Conservation (phyloP, 2,888 invertebrate species). For the Liposcelis brunnea region DNA sequence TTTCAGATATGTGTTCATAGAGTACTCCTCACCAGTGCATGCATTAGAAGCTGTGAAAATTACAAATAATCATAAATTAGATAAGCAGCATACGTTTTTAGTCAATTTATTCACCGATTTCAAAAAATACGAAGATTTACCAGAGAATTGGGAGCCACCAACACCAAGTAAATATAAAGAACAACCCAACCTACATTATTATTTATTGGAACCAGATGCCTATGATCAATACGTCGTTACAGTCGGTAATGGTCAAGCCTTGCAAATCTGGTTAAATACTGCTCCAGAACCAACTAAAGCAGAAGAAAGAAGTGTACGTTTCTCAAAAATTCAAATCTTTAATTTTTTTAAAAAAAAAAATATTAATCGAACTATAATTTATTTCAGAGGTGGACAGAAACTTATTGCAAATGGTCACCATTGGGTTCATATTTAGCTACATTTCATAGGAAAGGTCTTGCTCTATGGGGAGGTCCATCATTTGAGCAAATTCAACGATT, state of each 20-base stretch:
- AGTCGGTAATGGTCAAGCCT: conserved; percentile 49
- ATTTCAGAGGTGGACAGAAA: conserved; percentile 81
- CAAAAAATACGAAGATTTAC: conserved; percentile 78
- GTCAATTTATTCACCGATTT: conserved; percentile 93
- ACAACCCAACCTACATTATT: conserved; percentile 82
- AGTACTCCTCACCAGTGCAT: conserved; percentile 65
- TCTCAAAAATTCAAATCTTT: neutral
- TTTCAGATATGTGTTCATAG: conserved; percentile 68
- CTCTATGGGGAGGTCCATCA: conserved; percentile 91
- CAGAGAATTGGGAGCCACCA: conserved; percentile 87
- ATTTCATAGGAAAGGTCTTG: conserved; percentile 89
- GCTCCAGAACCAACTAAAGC: conserved; percentile 67
- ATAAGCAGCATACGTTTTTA: conserved; percentile 86
- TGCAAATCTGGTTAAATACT: conserved; percentile 79
- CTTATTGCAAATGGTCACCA: conserved; percentile 94
- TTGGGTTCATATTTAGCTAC: conserved; percentile 92
- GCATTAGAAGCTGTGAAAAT: conserved; percentile 79
- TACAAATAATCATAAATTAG: conserved; percentile 84
- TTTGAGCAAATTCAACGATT: conserved; percentile 87
- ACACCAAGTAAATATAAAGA: conserved; percentile 76
- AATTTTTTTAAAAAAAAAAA: too few species aligned
- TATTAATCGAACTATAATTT: conserved; percentile 15
- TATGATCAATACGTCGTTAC: conserved; percentile 87
- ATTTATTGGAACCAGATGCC: conserved; percentile 83
- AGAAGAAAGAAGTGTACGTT: conserved; percentile 59